Conservation (phyloP, 2,113 vertebrate genomes). For the Spheniscus mendiculus region DNA sequence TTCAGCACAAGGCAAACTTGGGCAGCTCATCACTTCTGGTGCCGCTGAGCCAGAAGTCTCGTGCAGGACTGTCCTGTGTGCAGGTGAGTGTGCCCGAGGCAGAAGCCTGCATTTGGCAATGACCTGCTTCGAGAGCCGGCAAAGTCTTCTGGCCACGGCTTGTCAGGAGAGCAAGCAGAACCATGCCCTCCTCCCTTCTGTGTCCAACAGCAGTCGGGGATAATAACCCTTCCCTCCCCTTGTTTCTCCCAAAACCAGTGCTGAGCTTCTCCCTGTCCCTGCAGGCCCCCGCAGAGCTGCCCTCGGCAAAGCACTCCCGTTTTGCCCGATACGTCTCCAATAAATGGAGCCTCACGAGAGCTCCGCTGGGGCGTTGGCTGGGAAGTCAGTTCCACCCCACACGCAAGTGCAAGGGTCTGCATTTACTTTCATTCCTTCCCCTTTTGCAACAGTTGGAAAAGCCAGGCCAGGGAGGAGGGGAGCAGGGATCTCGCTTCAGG, state of each 20-base stretch:
- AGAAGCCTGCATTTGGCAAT: not conserved
- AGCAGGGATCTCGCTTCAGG: not conserved
- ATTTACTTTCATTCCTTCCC: not conserved
- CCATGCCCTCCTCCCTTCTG: not conserved
- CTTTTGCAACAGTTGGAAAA: not conserved
- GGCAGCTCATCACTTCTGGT: not conserved
- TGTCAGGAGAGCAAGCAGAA: not conserved
- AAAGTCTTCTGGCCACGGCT: not conserved
- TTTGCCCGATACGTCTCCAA: not conserved
- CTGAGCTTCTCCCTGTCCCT: not conserved
- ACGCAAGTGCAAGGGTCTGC: not conserved
- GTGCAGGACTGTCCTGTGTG: fast-evolving
- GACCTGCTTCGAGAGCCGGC: not conserved
- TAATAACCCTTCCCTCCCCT: not conserved
- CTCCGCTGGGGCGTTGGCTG: not conserved
- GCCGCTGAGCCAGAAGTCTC: not conserved
- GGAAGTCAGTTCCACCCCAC: not conserved
- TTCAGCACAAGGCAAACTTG: not conserved
- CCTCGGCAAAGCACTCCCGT: fast-evolving
- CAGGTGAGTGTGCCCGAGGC: fast-evolving
- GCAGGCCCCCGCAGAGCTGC: not conserved
- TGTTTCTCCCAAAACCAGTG: not conserved
- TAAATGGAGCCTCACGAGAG: not conserved
- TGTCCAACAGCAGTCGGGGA: not conserved
- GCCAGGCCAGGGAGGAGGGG: not conserved